phyloP scores from a whole-genome alignment of 1,140 invertebrate genomes.

The Trichonephila inaurata region DNA sequence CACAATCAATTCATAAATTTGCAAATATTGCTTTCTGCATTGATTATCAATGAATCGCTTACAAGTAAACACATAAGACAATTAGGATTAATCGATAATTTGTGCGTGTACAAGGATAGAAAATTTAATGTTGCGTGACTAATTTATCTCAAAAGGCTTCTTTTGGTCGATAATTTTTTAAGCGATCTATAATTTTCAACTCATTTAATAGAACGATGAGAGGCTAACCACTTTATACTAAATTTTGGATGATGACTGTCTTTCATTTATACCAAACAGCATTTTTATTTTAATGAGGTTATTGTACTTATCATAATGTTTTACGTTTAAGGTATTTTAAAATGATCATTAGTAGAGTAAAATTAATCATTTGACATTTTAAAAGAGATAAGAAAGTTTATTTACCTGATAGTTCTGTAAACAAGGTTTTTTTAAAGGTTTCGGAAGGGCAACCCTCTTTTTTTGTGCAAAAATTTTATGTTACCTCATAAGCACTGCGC shows the following conservation, averaged over 20 bases:
- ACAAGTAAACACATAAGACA: neutral
- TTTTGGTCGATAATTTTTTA: neutral
- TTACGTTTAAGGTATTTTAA: no score
- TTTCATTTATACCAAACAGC: neutral
- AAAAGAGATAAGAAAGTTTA: no score
- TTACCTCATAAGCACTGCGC: no score
- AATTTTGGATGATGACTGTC: neutral
- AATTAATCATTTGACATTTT: no score
- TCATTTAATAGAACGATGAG: neutral
- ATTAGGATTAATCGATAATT: neutral
- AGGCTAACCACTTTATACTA: neutral
- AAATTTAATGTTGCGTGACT: conserved; percentile 1
- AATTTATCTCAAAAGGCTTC: neutral
- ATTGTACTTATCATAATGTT: no score
- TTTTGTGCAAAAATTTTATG: no score
- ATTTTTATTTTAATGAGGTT: no score
- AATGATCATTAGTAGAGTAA: no score
- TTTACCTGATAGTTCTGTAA: no score
- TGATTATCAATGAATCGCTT: neutral
- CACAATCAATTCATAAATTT: neutral
- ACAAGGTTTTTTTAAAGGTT: no score
- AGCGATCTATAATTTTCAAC: neutral
- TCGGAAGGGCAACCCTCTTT: no score
- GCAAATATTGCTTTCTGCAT: neutral
- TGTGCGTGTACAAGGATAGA: neutral